A percentile compares a stretch with the other conserved stretches of the same genome.
phyloP scores from a whole-genome alignment of 30 jellyfish, hydroid and myxozoan genomes.

The Cassiopea andromeda region DNA sequence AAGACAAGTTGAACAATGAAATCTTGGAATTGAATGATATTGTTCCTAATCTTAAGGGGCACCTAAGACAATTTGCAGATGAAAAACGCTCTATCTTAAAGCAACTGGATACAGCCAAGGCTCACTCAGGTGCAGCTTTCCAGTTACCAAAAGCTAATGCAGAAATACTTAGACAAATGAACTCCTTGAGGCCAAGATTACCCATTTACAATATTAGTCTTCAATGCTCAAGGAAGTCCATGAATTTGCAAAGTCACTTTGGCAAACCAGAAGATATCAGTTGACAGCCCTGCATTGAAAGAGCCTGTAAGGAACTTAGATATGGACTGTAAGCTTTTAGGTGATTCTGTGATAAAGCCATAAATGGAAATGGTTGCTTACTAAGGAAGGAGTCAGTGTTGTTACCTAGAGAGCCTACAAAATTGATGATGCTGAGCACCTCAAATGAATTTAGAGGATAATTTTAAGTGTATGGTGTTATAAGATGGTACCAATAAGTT shows the following conservation, averaged over 20 bases:
- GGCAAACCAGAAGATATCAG: not conserved
- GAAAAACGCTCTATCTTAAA: conserved; percentile 5
- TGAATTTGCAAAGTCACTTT: conserved; percentile 13
- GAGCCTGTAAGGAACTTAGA: not conserved
- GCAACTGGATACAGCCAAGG: conserved; percentile 6
- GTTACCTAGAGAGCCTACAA: not conserved
- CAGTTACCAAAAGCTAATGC: conserved; percentile 9
- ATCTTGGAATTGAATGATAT: not conserved
- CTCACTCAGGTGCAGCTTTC: conserved; percentile 11
- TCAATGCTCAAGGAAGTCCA: conserved; percentile 3
- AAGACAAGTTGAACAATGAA: conserved; percentile 12
- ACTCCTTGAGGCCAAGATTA: conserved; percentile 11
- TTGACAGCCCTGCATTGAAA: conserved; percentile 1
- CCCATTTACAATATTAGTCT: conserved; percentile 4
- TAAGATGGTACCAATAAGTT: not conserved
- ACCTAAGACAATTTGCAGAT: conserved; percentile 11
- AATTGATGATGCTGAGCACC: conserved; percentile 2
- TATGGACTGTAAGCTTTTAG: not conserved
- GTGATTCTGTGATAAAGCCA: conserved; percentile 4
- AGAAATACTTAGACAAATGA: conserved; percentile 17
- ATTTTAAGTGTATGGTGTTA: conserved; percentile 2
- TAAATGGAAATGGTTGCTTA: conserved; percentile 2
- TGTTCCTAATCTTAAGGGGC: conserved; percentile 10
- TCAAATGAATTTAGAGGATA: not conserved
- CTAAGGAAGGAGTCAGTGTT: conserved; percentile 6